Evolutionary conservation across 2,113 vertebrate genomes (phyloP), one percentile per base, ranked within the genome.

Genomic region (Chitala chitala): DNA sequence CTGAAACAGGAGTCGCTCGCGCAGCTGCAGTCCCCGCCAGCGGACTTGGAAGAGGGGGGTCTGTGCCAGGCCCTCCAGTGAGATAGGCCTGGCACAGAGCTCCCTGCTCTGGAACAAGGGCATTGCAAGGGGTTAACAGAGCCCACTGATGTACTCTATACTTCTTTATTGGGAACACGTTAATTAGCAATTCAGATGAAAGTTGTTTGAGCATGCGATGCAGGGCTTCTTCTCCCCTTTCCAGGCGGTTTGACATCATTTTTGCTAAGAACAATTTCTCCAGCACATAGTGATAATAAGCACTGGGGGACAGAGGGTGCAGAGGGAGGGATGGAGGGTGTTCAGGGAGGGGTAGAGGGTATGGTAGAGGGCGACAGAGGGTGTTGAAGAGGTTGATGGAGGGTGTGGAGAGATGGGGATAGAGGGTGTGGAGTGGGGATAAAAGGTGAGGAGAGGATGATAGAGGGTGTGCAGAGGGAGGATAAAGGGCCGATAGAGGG

Each of bases 161-260:
- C 65, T 55, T 48, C 50, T 71, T 61, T 53, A 65, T 75, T 78
- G 64, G 78, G 74, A 79, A 82, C 84, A 82, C 81, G 78, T 79
- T 78, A 78, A 83, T 86, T 81, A 85, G 84, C 79, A 77, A 82
- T 80, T 84, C 77, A 75, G 79, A 82, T 81, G 71, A 74, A 65
- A 73, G 79, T 71, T 80, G 75, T 74, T 86, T 68, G 9, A 36
- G 64, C 26, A 75, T 42, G 50, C 51, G 40, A 75, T 55, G 70
- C 75, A 74, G 80, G 82, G 71, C 71, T 48, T n/a, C 72, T 79
- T 83, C 74, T 77, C 72, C 26, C 53, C 80, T 86, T 86, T 87
- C 80, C 75, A 84, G 82, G 83, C 80, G 70, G 79, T 73, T 74
- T 82, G 81, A 82, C 84, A 82, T 83, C 84, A 82, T 81, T 83